These are phyloP conservation scores for Alauda arvensis DNA, from an alignment of 2,797 vertebrate genomes.

Conservation along the genomic window DNA sequence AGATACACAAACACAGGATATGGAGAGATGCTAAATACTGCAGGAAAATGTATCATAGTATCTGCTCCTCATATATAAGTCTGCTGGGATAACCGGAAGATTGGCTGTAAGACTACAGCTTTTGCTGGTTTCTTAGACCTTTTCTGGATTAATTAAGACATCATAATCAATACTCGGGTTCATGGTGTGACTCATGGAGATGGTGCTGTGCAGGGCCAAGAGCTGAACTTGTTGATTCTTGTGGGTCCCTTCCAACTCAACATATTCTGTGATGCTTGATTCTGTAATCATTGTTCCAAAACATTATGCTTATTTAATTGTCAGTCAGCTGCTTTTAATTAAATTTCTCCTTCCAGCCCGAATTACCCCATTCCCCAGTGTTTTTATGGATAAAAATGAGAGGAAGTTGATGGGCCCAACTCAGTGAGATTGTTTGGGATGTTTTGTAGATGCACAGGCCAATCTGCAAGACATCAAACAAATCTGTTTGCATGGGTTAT, in stretches of 20 bases:
- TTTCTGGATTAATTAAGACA: background rate
- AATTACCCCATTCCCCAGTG: background rate
- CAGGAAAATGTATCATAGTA: background rate
- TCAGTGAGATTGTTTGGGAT: background rate
- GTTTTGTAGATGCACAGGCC: background rate
- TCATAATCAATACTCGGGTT: background rate
- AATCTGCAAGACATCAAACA: background rate
- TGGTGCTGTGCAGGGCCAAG: background rate
- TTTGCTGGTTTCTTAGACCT: background rate
- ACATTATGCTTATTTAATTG: background rate
- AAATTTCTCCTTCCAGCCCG: background rate
- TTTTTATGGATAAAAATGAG: background rate
- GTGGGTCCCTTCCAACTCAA: background rate
- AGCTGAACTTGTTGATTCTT: fast-evolving
- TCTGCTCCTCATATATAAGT: background rate
- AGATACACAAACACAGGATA: background rate
- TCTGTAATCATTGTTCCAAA: background rate
- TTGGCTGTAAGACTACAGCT: background rate
- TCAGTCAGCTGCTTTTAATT: background rate
- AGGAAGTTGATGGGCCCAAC: background rate
- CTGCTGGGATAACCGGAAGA: background rate
- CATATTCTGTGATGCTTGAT: background rate
- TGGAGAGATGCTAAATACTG: background rate
- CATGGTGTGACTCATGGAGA: background rate
- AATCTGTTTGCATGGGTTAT: background rate